phyloP scores from a whole-genome alignment of 2,888 invertebrate genomes.

The Rhingia campestris region DNA sequence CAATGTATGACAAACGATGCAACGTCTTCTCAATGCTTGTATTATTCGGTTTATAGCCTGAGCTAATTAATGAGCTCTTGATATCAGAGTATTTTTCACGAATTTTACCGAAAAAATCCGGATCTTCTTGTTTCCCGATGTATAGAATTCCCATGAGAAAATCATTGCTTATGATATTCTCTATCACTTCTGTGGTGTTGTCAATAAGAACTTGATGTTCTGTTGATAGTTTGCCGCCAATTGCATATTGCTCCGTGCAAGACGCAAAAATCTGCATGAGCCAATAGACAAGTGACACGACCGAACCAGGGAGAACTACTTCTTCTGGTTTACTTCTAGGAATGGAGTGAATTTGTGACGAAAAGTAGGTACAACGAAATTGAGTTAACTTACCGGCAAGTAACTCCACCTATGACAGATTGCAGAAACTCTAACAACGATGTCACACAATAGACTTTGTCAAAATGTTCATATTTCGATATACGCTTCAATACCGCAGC shows the following conservation, averaged over 20 bases:
- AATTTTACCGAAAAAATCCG: constrained; percentile 86
- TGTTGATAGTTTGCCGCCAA: constrained; percentile 78
- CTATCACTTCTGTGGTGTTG: constrained; percentile 87
- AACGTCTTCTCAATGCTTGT: constrained; percentile 78
- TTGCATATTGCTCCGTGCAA: constrained; percentile 79
- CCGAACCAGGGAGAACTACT: constrained; percentile 90
- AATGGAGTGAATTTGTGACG: neutral
- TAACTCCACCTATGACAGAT: constrained; percentile 86
- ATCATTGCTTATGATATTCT: constrained; percentile 88
- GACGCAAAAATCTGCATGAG: constrained; percentile 88
- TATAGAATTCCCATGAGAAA: constrained; percentile 92
- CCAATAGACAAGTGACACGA: constrained; percentile 93
- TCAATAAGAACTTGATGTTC: constrained; percentile 86
- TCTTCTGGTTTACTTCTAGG: constrained; percentile 93
- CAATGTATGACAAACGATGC: constrained; percentile 80
- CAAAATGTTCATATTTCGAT: constrained; percentile 93
- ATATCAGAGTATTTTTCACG: constrained; percentile 87
- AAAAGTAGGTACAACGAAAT: constrained; percentile 2
- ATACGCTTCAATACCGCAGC: constrained; percentile 94
- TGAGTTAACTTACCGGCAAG: constrained; percentile 80
- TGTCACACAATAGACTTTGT: constrained; percentile 93
- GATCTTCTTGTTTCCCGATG: constrained; percentile 91
- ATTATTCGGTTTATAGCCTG: constrained; percentile 78
- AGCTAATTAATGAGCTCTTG: constrained; percentile 79
- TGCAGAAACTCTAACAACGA: constrained; percentile 93